Evolutionary conservation across 2,113 vertebrate genomes (phyloP).

Genomic region (Panthera uncia): DNA sequence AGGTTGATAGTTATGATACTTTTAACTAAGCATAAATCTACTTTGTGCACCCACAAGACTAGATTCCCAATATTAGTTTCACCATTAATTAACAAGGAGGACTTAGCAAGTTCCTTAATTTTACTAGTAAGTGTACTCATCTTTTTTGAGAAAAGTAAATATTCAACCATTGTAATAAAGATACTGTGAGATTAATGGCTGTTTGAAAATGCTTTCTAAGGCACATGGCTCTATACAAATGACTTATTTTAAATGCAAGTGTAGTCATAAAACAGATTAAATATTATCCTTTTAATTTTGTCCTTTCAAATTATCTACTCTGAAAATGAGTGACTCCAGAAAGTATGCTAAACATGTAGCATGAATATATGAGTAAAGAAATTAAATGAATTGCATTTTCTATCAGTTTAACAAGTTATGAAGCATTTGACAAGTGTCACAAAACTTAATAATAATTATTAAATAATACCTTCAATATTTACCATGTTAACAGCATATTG

Average conservation of each 20-base stretch:
- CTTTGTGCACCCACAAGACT: background rate
- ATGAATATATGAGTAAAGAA: background rate
- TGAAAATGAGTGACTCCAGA: slow-evolving; percentile 1
- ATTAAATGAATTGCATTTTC: background rate
- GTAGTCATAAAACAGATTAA: background rate
- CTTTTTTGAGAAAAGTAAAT: background rate
- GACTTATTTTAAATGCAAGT: background rate
- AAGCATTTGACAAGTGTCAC: background rate
- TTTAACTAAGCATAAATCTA: background rate
- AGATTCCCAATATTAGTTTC: background rate
- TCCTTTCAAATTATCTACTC: background rate
- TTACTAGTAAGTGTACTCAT: background rate
- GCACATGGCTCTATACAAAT: background rate
- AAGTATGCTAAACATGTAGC: background rate
- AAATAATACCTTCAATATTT: background rate
- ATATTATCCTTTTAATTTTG: background rate
- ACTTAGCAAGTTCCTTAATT: background rate
- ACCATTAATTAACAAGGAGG: background rate
- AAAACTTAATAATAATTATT: background rate
- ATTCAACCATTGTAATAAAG: background rate
- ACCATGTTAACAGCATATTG: background rate
- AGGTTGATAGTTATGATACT: background rate
- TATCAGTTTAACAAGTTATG: background rate
- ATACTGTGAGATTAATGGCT: background rate
- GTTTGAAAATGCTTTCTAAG: background rate